Percentiles rank a stretch among this genome's conserved stretches.
These are phyloP conservation scores for Diadegma fenestrale DNA, from an alignment of 2,888 invertebrate species.

Conservation along the genomic window DNA sequence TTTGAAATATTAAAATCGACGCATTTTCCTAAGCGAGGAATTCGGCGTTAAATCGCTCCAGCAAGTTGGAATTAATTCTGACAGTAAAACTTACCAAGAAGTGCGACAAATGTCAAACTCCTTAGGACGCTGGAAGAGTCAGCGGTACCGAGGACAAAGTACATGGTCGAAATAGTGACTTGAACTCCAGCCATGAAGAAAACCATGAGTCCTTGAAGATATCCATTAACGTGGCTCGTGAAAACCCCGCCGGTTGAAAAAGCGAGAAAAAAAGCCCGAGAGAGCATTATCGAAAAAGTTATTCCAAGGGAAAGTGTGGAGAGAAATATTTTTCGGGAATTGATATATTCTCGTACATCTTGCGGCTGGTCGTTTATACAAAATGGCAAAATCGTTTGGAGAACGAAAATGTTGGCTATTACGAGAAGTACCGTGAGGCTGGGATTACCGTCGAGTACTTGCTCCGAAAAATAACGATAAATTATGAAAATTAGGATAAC, in stretches of 20 bases:
- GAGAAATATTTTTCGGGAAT: conserved; percentile 87
- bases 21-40: no score
- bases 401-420: conserved; percentile 83
- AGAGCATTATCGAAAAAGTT: conserved; percentile 88
- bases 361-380: conserved; percentile 81
- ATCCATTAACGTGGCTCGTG: conserved; percentile 90
- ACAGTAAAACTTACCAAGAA: conserved; percentile 84
- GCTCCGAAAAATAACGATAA: conserved; percentile 88
- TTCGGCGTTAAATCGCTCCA: no score
- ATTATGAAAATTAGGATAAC: conserved; percentile 89
- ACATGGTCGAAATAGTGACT: conserved; percentile 82
- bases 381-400: conserved; percentile 84
- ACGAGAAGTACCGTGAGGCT: conserved; percentile 84
- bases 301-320: conserved; percentile 88
- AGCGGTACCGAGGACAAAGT: conserved; percentile 74
- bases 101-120: conserved; percentile 83
- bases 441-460: conserved; percentile 90
- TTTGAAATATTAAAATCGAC: no score
- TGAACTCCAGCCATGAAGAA: conserved; percentile 89
- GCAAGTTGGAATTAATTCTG: no score
- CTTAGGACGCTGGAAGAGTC: conserved; percentile 82
- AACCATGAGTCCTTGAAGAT: conserved; percentile 88
- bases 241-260: conserved; percentile 89
- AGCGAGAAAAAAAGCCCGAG: conserved; percentile 88
- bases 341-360: conserved; percentile 83